Evolutionary conservation across 2,888 invertebrate genomes (phyloP), one percentile per base, ranked within the genome.

Genomic region (Campoplex nolae): DNA sequence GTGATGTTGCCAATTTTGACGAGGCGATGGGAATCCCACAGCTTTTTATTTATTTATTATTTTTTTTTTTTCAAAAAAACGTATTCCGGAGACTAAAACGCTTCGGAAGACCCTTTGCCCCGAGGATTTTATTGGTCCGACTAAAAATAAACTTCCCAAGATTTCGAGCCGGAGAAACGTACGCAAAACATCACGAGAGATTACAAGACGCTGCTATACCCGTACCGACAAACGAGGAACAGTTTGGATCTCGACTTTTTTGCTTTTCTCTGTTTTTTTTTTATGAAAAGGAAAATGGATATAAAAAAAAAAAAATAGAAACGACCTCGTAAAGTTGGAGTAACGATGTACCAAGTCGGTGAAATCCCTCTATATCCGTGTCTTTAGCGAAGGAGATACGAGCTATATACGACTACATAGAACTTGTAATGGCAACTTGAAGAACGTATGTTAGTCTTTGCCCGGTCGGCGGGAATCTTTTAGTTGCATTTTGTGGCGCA

Each of bases 401-500:
- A 48, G 90, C 90, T 90, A 88, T 23, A 23, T 86, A 80, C 88
- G 90, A 86, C 89, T 87, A 82, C 82, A 56, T 83, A 9, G 56
- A 67, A 18, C 42, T 45, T 16, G 51, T 58, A 68, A 79, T 58
- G 70, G 81, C 79, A 79, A 68, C 87, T 81, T 78, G 87, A 76
- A 78, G 81, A 87, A 87, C 84, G 74, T 56, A 45, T 65, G 68
- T 58, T 70, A 76, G 68, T 65, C 68, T 76, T 74, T 82, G 65
- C 74, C 84, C 1, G 84, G 58, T 78, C 79, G 80, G 51, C 79
- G 75, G 74, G 58, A 38, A 86, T 81, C 84, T 85, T 87, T 85
- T 85, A 88, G 85, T 84, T 86, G 86, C 87, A 88, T 88, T 88
- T 89, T 89, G 88, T 87, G 89, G 90, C 91, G 91, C 91, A 93